Conservation (phyloP, 2,888 invertebrate species). For the Dromius quadrimaculatus region DNA sequence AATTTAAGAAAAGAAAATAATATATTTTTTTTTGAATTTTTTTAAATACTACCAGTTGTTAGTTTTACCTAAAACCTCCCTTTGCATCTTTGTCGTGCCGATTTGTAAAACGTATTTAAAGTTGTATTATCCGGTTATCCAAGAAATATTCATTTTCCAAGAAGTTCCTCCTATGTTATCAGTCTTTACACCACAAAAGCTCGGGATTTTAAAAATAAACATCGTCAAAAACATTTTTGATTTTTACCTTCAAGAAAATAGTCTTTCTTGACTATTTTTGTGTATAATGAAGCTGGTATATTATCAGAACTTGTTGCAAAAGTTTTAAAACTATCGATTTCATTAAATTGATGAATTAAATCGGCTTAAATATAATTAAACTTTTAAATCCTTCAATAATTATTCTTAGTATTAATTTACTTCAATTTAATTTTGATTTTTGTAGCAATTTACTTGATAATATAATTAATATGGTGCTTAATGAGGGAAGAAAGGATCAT, state of each 20-base stretch:
- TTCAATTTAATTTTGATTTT: slow-evolving; percentile 29
- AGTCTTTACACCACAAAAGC: slow-evolving; percentile 4
- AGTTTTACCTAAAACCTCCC: too few species aligned
- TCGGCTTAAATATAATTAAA: slow-evolving; percentile 39
- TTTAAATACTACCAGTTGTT: too few species aligned
- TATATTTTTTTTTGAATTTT: too few species aligned
- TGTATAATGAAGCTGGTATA: background rate
- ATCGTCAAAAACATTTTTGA: slow-evolving; percentile 1
- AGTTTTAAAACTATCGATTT: slow-evolving; percentile 35
- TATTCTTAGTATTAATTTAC: slow-evolving; percentile 26
- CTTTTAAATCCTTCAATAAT: slow-evolving; percentile 30
- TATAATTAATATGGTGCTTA: too few species aligned
- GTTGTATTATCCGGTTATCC: slow-evolving; percentile 8
- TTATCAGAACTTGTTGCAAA: background rate
- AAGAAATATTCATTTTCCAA: slow-evolving; percentile 39
- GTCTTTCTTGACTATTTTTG: background rate
- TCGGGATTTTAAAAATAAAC: background rate
- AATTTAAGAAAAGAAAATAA: too few species aligned
- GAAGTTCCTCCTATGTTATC: slow-evolving; percentile 39
- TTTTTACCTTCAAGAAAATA: background rate
- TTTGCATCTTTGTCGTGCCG: slow-evolving; percentile 47
- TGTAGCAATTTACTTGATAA: too few species aligned
- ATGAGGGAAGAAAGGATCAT: too few species aligned
- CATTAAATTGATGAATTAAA: slow-evolving; percentile 38
- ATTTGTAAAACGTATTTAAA: slow-evolving; percentile 52